Base-by-base conservation (phyloP, 1,140 invertebrate species). In the Centruroides vittatus region DNA sequence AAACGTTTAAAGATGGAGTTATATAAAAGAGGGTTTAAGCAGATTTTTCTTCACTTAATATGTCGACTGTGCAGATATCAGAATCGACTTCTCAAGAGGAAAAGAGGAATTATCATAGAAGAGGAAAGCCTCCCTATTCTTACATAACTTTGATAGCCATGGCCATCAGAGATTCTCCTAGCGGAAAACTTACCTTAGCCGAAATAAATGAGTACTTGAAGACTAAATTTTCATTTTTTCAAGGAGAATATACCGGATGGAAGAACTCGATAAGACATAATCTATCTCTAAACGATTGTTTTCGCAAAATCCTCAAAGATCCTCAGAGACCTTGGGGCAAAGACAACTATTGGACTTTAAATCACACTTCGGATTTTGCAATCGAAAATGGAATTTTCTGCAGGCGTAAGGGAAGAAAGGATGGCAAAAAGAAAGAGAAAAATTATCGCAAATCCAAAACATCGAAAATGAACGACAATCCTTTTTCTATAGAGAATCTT, bases 261-360 rank as follows among this genome's bases (percentile, higher is more conserved):
- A 98, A 98, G 74, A 99, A 99, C 72, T 98, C 93, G 0, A 93
- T 98, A 7, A 80, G 95, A 0, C 95, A 98, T 72, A 99, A 98
- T 74, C 76, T 98, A 23, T 93, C 89, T 57, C 74, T 98, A 6
- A 98, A 98, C 78, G 93, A 98, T 73, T 98, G 94, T 71, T 98
- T 98, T 73, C 91, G 93, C 62, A 95, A 95, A 72, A 74, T 96
- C 52, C 91, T 90, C 0, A 94, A 95, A 73, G 91, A 63, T 68
- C 89, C 68, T 81, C 93, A 75, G 1, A 78, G 93, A 47, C 91
- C 92, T 0, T 66, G 65, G 65, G 93, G 93, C 0, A 98, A 98
- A 74, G 94, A 93, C 0, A 93, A 97, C 73, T 97, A 95, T 72
- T 98, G 95, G 94, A 98, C 93, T 11, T 93, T 98, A 52, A 93